These are phyloP conservation scores for Microctenopoma lineatum DNA, from an alignment of 2,797 vertebrate species.

Conservation along the genomic window DNA sequence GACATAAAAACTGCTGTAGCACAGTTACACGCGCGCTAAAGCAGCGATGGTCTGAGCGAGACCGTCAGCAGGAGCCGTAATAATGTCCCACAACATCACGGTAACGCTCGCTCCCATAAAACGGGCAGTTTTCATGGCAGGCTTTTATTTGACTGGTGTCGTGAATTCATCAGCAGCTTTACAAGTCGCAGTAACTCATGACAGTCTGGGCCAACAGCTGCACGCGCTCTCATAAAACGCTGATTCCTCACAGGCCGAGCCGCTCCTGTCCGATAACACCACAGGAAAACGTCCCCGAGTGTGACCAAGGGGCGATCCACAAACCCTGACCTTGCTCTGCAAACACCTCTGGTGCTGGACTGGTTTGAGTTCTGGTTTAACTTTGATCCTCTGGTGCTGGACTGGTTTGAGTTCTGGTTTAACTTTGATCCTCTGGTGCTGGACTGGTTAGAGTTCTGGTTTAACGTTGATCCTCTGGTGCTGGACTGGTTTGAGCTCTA, in stretches of 20 bases:
- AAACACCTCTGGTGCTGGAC: no score
- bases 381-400: no score
- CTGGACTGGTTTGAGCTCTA: no score
- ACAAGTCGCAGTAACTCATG: slow-evolving; percentile 49
- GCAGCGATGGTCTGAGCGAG: slow-evolving; percentile 15
- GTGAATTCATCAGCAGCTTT: slow-evolving; percentile 73
- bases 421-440: no score
- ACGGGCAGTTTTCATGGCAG: slow-evolving; percentile 70
- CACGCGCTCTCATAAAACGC: slow-evolving; percentile 53
- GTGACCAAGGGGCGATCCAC: background rate
- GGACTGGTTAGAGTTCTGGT: no score
- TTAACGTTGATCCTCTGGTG: no score
- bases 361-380: no score
- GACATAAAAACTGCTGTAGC: background rate
- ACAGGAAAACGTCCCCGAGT: slow-evolving; percentile 28
- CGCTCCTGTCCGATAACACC: slow-evolving; percentile 63
- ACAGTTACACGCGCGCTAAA: slow-evolving; percentile 50
- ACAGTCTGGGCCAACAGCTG: slow-evolving; percentile 64
- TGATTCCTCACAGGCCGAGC: slow-evolving; percentile 11
- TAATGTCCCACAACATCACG: slow-evolving; percentile 56
- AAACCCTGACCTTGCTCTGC: no score
- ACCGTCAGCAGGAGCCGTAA: slow-evolving; percentile 34
- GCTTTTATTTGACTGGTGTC: slow-evolving; percentile 72
- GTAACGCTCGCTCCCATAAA: slow-evolving; percentile 74
- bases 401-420: no score